These are phyloP conservation scores for Pseudocheirus occidentalis DNA, from an alignment of 2,797 vertebrate genomes.

Conservation along the genomic window DNA sequence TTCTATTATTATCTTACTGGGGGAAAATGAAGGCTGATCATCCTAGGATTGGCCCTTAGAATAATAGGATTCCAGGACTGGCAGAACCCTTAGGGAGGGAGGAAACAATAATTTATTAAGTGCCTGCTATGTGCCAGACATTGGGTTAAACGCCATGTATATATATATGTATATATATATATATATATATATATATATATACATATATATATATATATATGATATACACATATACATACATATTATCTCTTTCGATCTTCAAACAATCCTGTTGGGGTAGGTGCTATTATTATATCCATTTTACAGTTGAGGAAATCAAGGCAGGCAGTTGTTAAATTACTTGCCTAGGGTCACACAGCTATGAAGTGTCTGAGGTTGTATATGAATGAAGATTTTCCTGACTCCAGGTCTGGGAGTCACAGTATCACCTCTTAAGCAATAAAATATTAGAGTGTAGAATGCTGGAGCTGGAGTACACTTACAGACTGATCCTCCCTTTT, in stretches of 20 bases:
- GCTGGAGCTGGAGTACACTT: not conserved
- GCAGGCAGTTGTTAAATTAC: not conserved
- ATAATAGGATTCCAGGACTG: not conserved
- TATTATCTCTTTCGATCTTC: not conserved
- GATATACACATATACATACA: too few species aligned
- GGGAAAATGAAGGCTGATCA: not conserved
- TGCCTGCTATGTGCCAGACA: not conserved
- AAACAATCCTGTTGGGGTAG: not conserved
- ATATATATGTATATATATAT: too few species aligned
- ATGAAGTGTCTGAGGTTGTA: not conserved
- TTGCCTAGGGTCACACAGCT: not conserved
- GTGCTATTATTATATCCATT: not conserved
- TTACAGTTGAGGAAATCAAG: not conserved
- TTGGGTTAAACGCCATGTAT: not conserved
- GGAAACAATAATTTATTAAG: not conserved
- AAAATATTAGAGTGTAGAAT: not conserved
- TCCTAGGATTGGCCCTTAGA: not conserved
- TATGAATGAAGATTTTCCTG: not conserved
- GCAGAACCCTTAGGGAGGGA: not conserved
- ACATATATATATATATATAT: too few species aligned
- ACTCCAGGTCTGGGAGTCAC: not conserved
- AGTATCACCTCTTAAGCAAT: not conserved
- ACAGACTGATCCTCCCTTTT: not conserved
- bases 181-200: too few species aligned
- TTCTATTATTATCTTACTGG: not conserved